A percentile compares a stretch with the other conserved stretches of the same genome.
phyloP scores from a whole-genome alignment of 2,888 invertebrate species.

The Molorchus minor region DNA sequence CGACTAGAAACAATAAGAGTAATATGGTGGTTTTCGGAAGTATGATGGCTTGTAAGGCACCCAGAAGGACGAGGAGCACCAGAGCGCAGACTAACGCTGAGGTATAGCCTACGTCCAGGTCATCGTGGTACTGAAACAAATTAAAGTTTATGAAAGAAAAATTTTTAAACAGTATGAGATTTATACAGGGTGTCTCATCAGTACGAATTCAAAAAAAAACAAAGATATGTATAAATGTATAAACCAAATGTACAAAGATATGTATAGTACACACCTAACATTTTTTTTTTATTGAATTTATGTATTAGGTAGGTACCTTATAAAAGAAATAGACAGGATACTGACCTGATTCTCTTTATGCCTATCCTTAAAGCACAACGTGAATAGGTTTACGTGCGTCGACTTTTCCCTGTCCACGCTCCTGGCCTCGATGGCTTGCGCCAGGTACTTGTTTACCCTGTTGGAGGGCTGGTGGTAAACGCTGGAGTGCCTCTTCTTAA shows the following conservation, averaged over 20 bases:
- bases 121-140: slow-evolving; percentile 79
- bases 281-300: neutral
- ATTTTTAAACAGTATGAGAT: too few species aligned
- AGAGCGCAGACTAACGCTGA: slow-evolving; percentile 82
- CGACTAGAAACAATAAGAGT: slow-evolving; percentile 84
- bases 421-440: slow-evolving; percentile 89
- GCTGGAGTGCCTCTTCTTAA: slow-evolving; percentile 87
- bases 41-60: slow-evolving; percentile 81
- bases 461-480: slow-evolving; percentile 90
- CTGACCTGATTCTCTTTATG: slow-evolving; percentile 83
- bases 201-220: too few species aligned
- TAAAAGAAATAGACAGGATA: slow-evolving; percentile 15
- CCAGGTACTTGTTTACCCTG: slow-evolving; percentile 90
- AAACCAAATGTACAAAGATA: too few species aligned
- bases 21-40: slow-evolving; percentile 87
- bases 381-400: slow-evolving; percentile 85
- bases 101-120: slow-evolving; percentile 86
- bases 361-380: slow-evolving; percentile 85
- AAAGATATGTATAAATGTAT: too few species aligned
- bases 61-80: slow-evolving; percentile 76
- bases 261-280: too few species aligned
- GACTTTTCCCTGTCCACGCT: slow-evolving; percentile 91
- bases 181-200: too few species aligned
- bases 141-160: too few species aligned
- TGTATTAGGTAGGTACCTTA: too few species aligned